Evolutionary conservation across 2,113 vertebrate species (phyloP).

Genomic region (Oncorhynchus mykiss): DNA sequence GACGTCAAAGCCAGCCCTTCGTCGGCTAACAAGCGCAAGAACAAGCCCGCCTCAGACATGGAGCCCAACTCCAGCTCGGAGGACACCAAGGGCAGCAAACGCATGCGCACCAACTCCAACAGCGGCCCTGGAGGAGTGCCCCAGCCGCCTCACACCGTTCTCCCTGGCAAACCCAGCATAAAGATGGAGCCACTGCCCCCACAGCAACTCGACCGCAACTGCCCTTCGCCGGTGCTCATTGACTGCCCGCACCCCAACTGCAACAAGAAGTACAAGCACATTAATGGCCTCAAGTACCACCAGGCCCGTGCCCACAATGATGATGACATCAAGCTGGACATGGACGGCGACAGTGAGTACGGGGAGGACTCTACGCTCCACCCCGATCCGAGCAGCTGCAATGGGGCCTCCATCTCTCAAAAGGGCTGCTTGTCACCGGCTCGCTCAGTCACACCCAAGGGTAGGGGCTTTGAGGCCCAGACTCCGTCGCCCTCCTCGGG

Average conservation of each 20-base stretch:
- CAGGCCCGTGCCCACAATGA: slow-evolving; percentile 94
- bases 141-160: slow-evolving; percentile 27
- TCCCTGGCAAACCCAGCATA: slow-evolving; percentile 62
- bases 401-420: slow-evolving; percentile 77
- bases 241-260: slow-evolving; percentile 97
- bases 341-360: slow-evolving; percentile 88
- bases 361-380: slow-evolving; percentile 86
- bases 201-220: slow-evolving; percentile 79
- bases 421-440: slow-evolving; percentile 90
- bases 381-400: slow-evolving; percentile 80
- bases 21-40: slow-evolving; percentile 87
- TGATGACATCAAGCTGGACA: slow-evolving; percentile 86
- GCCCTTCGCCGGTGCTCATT: slow-evolving; percentile 91
- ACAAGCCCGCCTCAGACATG: slow-evolving; percentile 89
- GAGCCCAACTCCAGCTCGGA: slow-evolving; percentile 95
- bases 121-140: slow-evolving; percentile 40
- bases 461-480: slow-evolving; percentile 83
- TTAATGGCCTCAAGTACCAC: slow-evolving; percentile 96
- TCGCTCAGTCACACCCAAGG: slow-evolving; percentile 88
- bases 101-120: slow-evolving; percentile 89
- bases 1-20: slow-evolving; percentile 93
- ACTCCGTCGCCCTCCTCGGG: slow-evolving; percentile 86
- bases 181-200: slow-evolving; percentile 77
- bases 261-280: slow-evolving; percentile 98
- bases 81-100: slow-evolving; percentile 92